Percentiles rank a stretch among this genome's conserved stretches.
Evolutionary conservation across 2,113 vertebrate genomes (phyloP).

Genomic region (Vanacampus margaritifer): DNA sequence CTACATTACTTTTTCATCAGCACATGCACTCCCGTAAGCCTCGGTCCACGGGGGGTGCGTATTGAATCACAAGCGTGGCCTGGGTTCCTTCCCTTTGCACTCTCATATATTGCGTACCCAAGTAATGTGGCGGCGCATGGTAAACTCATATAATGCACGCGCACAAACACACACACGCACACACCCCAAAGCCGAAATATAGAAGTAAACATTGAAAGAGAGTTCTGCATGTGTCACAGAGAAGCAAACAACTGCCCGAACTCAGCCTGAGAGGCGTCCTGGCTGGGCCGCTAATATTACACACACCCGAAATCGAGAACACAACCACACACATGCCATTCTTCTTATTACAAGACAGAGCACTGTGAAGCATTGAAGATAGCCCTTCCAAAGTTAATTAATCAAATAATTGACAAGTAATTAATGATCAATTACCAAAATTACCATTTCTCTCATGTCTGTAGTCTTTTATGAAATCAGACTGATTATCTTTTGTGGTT

Average conservation of each 20-base stretch:
- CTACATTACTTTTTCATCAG: constrained; percentile 80
- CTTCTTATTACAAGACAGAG: no score
- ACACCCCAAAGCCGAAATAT: background rate
- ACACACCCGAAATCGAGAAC: background rate
- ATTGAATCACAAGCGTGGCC: constrained; percentile 67
- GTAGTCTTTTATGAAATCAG: no score
- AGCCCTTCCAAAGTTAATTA: no score
- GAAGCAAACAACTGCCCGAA: constrained; percentile 7
- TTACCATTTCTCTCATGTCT: no score
- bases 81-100: constrained; percentile 39
- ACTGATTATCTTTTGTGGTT: no score
- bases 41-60: constrained; percentile 55
- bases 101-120: constrained; percentile 60
- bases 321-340: no score
- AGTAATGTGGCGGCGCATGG: constrained; percentile 21
- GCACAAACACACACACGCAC: constrained; percentile 25
- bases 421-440: no score
- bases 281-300: background rate
- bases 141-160: constrained; percentile 41
- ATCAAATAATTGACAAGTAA: no score
- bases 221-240: constrained; percentile 33
- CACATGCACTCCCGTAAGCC: constrained; percentile 69
- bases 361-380: no score
- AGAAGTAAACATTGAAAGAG: constrained; percentile 25
- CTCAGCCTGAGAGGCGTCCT: background rate